phyloP scores from a whole-genome alignment of 2,888 invertebrate genomes.

The Chirona hameri region DNA sequence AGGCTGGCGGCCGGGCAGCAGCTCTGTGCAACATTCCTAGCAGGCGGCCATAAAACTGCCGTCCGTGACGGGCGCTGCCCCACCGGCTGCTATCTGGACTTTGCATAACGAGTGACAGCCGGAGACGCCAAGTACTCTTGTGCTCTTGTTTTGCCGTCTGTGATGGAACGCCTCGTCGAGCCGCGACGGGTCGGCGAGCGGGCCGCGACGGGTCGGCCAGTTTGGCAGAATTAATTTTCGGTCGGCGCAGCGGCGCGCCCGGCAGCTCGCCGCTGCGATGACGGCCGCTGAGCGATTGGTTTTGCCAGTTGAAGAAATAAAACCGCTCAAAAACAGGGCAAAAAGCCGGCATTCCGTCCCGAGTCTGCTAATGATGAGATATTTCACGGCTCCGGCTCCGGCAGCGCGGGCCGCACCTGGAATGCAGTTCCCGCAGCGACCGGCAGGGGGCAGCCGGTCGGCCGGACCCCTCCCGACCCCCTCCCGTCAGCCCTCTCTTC shows the following conservation, averaged over 20 bases:
- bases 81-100: neutral
- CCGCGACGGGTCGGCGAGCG: too few relatives aligned
- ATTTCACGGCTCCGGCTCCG: neutral
- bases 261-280: neutral
- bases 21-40: neutral
- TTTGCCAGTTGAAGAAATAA: neutral
- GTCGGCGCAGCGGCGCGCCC: neutral
- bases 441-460: neutral
- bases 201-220: neutral
- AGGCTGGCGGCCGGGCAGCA: neutral
- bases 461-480: neutral
- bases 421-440: neutral
- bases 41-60: neutral
- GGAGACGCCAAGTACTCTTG: too few relatives aligned
- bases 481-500: neutral
- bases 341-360: neutral
- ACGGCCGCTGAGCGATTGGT: slow-evolving; percentile 1
- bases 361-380: neutral
- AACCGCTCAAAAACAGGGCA: slow-evolving; percentile 5
- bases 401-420: neutral
- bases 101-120: too few relatives aligned
- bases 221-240: slow-evolving; percentile 1
- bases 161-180: neutral
- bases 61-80: neutral
- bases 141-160: neutral